Conservation (phyloP, 2,888 invertebrate species). For the Stegana nigrithorax region DNA sequence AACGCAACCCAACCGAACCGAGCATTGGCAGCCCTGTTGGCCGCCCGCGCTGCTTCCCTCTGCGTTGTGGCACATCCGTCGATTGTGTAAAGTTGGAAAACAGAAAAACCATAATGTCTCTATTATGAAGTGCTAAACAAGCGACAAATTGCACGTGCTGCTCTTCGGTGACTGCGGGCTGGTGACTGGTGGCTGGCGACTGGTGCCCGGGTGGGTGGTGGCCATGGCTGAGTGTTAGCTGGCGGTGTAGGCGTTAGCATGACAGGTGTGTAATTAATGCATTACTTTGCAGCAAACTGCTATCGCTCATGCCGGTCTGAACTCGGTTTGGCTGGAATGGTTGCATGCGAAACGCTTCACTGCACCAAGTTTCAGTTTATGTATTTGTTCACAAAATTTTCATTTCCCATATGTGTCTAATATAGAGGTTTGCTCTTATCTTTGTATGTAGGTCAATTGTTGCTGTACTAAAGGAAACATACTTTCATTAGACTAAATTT, state of each 20-base stretch:
- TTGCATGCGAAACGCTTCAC: too few species aligned
- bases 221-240: background rate
- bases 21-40: background rate
- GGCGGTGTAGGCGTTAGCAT: background rate
- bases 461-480: too few species aligned
- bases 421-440: too few species aligned
- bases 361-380: too few species aligned
- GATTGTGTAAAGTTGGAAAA: constrained; percentile 4
- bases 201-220: background rate
- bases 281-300: constrained; percentile 3
- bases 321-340: too few species aligned
- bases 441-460: too few species aligned
- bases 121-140: constrained; percentile 56
- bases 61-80: background rate
- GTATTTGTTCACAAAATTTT: too few species aligned
- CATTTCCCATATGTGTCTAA: too few species aligned
- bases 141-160: constrained; percentile 48
- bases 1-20: background rate
- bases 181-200: background rate
- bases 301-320: too few species aligned
- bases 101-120: constrained; percentile 41
- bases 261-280: constrained; percentile 5
- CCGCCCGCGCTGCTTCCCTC: background rate
- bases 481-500: too few species aligned
- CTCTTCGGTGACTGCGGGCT: background rate